Conservation (phyloP, 2,797 vertebrate genomes). For the Microchirus variegatus region DNA sequence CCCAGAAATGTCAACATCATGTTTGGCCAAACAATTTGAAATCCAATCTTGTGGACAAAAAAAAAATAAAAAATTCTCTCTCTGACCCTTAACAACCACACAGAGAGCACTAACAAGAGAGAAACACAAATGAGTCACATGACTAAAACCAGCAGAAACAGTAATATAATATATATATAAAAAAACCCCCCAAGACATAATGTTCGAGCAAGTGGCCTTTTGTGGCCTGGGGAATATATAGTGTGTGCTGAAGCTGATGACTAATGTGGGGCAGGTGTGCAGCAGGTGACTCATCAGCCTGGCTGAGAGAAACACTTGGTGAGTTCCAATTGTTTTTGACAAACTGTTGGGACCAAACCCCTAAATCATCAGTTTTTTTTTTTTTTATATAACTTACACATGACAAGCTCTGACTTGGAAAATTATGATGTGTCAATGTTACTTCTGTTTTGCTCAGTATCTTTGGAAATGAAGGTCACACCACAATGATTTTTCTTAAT, state of each 20-base stretch:
- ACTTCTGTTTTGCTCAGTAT: too few species aligned
- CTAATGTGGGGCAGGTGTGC: conserved; percentile 38
- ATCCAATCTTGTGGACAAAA: conserved; percentile 1
- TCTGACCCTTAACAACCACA: conserved; percentile 6
- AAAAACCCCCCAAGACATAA: not conserved
- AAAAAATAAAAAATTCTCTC: not conserved
- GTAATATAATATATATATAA: not conserved
- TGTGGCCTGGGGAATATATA: conserved; percentile 1
- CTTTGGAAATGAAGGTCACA: too few species aligned
- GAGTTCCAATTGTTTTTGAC: too few species aligned
- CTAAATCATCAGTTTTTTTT: not conserved
- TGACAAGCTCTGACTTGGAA: too few species aligned
- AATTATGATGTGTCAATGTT: too few species aligned
- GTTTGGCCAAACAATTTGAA: conserved; percentile 1
- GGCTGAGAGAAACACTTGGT: conserved; percentile 18
- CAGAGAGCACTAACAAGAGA: not conserved
- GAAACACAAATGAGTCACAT: not conserved
- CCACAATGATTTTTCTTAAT: too few species aligned
- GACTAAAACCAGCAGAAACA: not conserved
- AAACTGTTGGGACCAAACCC: not conserved
- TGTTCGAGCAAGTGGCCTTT: not conserved
- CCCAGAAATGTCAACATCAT: conserved; percentile 7
- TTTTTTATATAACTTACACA: not conserved
- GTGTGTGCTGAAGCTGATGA: conserved; percentile 20
- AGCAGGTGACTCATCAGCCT: conserved; percentile 32